Base-by-base conservation (phyloP, 2,888 invertebrate species). In the Mimas tiliae region DNA sequence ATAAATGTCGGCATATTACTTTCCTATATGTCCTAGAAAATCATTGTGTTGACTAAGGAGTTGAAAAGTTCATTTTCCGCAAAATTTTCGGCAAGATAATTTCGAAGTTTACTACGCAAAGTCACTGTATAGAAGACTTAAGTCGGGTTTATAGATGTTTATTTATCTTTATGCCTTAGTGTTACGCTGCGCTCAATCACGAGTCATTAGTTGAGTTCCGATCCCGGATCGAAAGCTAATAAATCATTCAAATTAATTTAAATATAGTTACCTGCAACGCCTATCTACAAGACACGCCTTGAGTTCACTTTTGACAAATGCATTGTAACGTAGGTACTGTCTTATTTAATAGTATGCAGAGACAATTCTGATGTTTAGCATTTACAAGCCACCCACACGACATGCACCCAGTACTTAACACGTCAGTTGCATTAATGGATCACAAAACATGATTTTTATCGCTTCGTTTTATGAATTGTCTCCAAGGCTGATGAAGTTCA, bases 231-330 rank as follows among this genome's bases (percentile, higher is more conserved):
- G 55, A 34, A 48, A 79, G 74, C 76, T 73, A 82, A 83, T 84
- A 87, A 83, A 78, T 75, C 76, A 70, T 82, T 83, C 79, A 83
- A 83, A 85, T 83, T 79, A 76, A 78, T 58, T 58, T 48, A 33
- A 58, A 65, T 58, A 78, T 78, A 77, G 73, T 74, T 55, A 68
- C 72, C 72, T 79, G 80, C 77, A 78, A 83, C 88, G 84, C 86
- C 85, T 82, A 82, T 78, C 68, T 66, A 65, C 69, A 80, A 72
- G 72, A 65, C 76, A 80, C 72, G 72, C 74, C 78, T 80, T 80
- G 79, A 78, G 78, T 80, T 79, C 55, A 68, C 71, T 80, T 80
- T 79, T 80, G 80, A 84, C 79, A 78, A 78, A 79, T 79, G 77
- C 77, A 84, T 84, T 84, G 79, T 83, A 78, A 77, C 76, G 72